Evolutionary conservation across 2,888 invertebrate genomes (phyloP).

Genomic region (Agrenia bidenticulata): DNA sequence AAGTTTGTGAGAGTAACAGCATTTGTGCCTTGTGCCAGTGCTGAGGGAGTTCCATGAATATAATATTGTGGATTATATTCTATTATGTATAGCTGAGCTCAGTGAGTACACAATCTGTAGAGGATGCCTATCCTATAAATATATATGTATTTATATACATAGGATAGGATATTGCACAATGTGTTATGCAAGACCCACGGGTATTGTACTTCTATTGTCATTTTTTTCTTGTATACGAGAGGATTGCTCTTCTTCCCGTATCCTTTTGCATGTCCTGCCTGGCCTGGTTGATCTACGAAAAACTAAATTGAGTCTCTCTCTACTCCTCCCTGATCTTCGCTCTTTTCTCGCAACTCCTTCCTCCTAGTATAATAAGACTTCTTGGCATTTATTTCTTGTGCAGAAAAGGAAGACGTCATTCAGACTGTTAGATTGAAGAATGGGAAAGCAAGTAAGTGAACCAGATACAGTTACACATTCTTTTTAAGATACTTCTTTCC

Average conservation of each 20-base stretch:
- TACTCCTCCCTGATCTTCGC: background rate
- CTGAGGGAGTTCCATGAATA: too few relatives aligned
- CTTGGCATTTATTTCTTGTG: background rate
- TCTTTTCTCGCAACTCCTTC: too few relatives aligned
- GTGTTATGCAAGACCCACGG: slow-evolving; percentile 25
- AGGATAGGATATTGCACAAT: slow-evolving; percentile 11
- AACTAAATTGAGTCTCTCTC: slow-evolving; percentile 6
- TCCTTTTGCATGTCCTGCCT: background rate
- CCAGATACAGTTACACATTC: slow-evolving; percentile 4
- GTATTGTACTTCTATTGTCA: slow-evolving; percentile 17
- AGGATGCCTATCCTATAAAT: too few relatives aligned
- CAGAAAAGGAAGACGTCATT: slow-evolving; percentile 13
- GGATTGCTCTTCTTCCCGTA: background rate
- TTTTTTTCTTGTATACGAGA: slow-evolving; percentile 9
- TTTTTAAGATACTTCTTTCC: background rate
- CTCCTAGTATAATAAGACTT: too few relatives aligned
- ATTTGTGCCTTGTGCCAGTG: too few relatives aligned
- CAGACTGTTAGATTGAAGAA: slow-evolving; percentile 11
- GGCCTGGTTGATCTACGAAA: slow-evolving; percentile 1
- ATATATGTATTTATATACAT: too few relatives aligned
- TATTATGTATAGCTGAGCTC: too few relatives aligned
- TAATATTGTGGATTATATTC: too few relatives aligned
- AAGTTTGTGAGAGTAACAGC: too few relatives aligned
- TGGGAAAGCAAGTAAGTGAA: slow-evolving; percentile 7
- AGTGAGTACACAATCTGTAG: too few relatives aligned